A percentile compares a stretch with the other conserved stretches of the same genome.
Conservation (phyloP, 2,797 vertebrate species). For the Tragelaphus oryx region DNA sequence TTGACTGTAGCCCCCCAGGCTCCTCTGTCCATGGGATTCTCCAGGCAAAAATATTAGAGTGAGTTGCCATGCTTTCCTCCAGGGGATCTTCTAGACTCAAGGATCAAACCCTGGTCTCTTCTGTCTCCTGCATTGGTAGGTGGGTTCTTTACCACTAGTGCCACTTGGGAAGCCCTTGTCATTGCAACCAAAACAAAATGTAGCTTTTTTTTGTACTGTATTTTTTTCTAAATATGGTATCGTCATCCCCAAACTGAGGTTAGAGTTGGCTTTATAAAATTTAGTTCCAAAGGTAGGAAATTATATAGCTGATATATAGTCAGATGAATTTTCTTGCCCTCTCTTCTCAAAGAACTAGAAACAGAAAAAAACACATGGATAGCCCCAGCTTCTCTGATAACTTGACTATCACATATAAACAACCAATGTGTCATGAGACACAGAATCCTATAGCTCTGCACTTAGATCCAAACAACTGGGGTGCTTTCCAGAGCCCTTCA, state of each 20-base stretch:
- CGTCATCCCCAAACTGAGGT: not conserved
- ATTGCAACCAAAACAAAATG: not conserved
- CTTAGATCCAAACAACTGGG: not conserved
- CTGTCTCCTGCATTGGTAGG: not conserved
- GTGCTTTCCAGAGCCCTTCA: not conserved
- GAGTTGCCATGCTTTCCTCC: not conserved
- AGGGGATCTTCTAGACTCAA: not conserved
- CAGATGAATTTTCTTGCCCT: not conserved
- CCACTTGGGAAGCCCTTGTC: not conserved
- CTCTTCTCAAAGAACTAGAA: not conserved
- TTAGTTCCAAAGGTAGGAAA: not conserved
- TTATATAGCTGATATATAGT: not conserved
- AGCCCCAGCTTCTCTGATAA: not conserved
- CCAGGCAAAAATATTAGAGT: not conserved
- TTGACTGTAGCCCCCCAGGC: not conserved
- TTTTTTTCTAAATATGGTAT: not conserved
- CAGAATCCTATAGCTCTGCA: not conserved
- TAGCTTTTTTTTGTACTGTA: rapidly evolving
- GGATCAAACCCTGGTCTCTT: not conserved
- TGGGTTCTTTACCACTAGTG: not conserved
- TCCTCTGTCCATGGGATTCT: not conserved
- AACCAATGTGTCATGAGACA: not conserved
- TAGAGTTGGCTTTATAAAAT: not conserved
- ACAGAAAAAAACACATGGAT: not conserved
- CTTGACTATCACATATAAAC: not conserved